These are phyloP conservation scores for Lordiphosa fenestrarum DNA, from an alignment of 2,888 invertebrate genomes.

Conservation along the genomic window DNA sequence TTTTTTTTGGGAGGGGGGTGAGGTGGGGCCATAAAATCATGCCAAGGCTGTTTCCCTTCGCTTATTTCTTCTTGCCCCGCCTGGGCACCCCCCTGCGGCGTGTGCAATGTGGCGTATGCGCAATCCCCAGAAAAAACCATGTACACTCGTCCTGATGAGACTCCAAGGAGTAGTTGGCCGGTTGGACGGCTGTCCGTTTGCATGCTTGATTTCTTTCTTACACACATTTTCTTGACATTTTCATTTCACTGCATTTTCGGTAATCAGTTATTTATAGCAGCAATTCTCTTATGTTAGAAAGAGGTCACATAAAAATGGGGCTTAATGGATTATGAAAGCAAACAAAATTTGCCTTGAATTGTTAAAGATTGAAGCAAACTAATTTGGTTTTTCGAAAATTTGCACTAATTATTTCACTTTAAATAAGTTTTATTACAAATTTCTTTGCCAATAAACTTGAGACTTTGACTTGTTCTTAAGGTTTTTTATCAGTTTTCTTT, in stretches of 20 bases:
- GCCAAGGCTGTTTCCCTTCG: conserved; percentile 61
- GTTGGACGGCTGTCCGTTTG: conserved; percentile 5
- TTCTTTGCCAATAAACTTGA: too few relatives aligned
- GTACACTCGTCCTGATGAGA: not conserved
- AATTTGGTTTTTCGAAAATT: too few relatives aligned
- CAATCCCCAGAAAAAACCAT: conserved; percentile 33
- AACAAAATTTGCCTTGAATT: too few relatives aligned
- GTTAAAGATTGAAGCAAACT: too few relatives aligned
- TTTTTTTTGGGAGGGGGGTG: too few relatives aligned
- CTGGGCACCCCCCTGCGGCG: conserved; percentile 11
- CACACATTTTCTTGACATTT: conserved; percentile 53
- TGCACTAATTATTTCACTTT: too few relatives aligned
- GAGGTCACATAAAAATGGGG: too few relatives aligned
- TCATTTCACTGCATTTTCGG: conserved; percentile 36
- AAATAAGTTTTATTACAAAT: too few relatives aligned
- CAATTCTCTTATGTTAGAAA: conserved; percentile 35
- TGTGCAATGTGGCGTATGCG: conserved; percentile 67
- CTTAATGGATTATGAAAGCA: too few relatives aligned
- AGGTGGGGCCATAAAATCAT: conserved; percentile 48
- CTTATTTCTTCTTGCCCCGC: conserved; percentile 28
- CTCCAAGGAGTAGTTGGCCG: conserved; percentile 23
- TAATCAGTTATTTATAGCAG: conserved; percentile 50
- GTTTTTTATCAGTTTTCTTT: too few relatives aligned
- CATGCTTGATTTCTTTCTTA: conserved; percentile 26
- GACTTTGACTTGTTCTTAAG: too few relatives aligned